These are phyloP conservation scores for Clostera curtula DNA, from an alignment of 2,888 invertebrate species.

Conservation along the genomic window DNA sequence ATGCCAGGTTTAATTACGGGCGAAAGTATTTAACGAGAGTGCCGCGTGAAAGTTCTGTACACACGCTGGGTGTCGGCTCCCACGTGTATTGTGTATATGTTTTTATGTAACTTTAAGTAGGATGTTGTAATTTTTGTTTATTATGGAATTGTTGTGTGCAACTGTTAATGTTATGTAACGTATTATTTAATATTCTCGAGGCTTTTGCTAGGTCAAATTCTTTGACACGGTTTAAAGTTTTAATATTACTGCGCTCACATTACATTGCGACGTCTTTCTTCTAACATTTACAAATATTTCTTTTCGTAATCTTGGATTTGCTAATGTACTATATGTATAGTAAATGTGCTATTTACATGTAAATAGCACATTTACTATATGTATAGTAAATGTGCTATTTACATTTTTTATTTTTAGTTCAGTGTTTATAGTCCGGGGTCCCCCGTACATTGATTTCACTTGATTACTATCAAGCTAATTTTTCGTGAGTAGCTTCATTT, in stretches of 20 bases:
- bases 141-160: conserved; percentile 30
- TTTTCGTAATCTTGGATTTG: too few relatives aligned
- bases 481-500: too few relatives aligned
- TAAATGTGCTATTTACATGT: too few relatives aligned
- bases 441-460: too few relatives aligned
- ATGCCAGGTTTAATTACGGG: conserved; percentile 64
- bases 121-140: conserved; percentile 42
- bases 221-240: neutral
- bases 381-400: too few relatives aligned
- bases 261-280: conserved; percentile 4
- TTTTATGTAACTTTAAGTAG: conserved; percentile 36
- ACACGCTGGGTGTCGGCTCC: conserved; percentile 35
- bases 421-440: too few relatives aligned
- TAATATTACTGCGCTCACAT: neutral
- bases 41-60: conserved; percentile 56
- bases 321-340: too few relatives aligned
- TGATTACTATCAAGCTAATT: too few relatives aligned
- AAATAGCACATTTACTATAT: too few relatives aligned
- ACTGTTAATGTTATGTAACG: conserved; percentile 32
- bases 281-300: too few relatives aligned
- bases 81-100: conserved; percentile 42
- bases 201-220: conserved; percentile 3
- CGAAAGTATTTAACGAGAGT: conserved; percentile 70
- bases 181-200: conserved; percentile 18
- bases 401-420: too few relatives aligned